A percentile compares a stretch with the other conserved stretches of the same genome.
phyloP scores from a whole-genome alignment of 2,113 vertebrate species.

The Polypterus bichir region DNA sequence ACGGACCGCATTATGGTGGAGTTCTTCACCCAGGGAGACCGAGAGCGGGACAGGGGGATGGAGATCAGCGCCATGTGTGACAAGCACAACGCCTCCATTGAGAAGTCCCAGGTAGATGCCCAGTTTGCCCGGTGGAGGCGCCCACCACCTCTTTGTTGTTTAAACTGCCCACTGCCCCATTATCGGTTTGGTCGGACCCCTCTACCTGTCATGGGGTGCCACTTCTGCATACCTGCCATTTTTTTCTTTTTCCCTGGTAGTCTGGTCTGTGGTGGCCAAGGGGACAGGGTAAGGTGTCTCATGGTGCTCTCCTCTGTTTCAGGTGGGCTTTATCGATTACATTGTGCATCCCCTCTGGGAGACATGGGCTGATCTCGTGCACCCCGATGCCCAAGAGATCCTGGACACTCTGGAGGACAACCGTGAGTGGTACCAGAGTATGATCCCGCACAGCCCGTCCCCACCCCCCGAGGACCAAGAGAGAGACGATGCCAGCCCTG shows the following conservation, averaged over 20 bases:
- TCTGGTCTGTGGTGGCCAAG: no score
- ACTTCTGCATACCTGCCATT: no score
- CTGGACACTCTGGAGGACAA: slow-evolving; percentile 84
- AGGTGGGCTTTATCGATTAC: slow-evolving; percentile 91
- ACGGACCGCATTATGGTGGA: slow-evolving; percentile 81
- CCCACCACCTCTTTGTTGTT: no score
- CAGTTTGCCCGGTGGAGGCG: background rate
- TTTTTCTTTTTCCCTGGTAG: no score
- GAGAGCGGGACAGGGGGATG: slow-evolving; percentile 73
- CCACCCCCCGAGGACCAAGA: slow-evolving; percentile 26
- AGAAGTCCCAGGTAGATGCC: slow-evolving; percentile 72
- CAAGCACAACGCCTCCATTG: slow-evolving; percentile 77
- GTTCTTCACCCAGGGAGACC: slow-evolving; percentile 77
- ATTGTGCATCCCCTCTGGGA: slow-evolving; percentile 87
- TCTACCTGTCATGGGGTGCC: no score
- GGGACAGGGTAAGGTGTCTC: no score
- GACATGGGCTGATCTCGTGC: slow-evolving; percentile 81
- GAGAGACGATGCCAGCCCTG: background rate
- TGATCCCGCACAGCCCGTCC: slow-evolving; percentile 71
- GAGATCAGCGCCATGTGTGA: slow-evolving; percentile 93
- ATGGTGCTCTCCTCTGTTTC: background rate
- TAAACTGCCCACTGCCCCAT: no score
- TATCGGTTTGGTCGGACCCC: no score
- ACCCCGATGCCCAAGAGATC: slow-evolving; percentile 80
- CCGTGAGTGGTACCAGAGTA: slow-evolving; percentile 86